Evolutionary conservation across 2,888 invertebrate genomes (phyloP).

Genomic region (Brachylomia viminalis): DNA sequence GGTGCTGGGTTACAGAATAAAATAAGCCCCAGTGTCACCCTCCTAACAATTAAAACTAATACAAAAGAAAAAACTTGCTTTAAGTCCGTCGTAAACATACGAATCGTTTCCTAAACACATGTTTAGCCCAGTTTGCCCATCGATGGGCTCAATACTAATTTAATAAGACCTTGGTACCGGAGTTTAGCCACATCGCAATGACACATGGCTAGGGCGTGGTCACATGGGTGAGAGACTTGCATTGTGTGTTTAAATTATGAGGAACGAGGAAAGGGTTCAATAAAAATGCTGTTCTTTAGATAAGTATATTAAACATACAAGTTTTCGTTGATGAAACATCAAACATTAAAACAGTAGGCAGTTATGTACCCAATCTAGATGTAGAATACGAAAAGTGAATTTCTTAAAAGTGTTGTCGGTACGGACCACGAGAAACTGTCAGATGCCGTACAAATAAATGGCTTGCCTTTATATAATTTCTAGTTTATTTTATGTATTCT

Average conservation of each 20-base stretch:
- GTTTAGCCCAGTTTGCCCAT: slow-evolving; percentile 43
- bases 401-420: no score
- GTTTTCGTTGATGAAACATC: no score
- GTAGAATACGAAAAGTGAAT: no score
- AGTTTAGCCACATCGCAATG: slow-evolving; percentile 47
- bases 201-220: slow-evolving; percentile 32
- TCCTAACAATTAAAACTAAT: neutral
- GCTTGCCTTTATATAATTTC: no score
- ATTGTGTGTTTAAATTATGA: neutral
- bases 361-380: no score
- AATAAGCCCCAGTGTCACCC: neutral
- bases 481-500: no score
- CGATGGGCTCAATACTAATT: slow-evolving; percentile 50
- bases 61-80: no score
- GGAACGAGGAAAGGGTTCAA: neutral
- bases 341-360: no score
- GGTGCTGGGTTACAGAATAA: neutral
- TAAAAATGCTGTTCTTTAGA: neutral
- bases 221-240: neutral
- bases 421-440: no score
- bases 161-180: slow-evolving; percentile 50
- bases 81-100: neutral
- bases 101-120: slow-evolving; percentile 18
- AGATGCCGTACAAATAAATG: no score
- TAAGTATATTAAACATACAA: no score